These are phyloP conservation scores for Disparrhopalites patrizii DNA, from an alignment of 2,888 invertebrate genomes.

Conservation along the genomic window DNA sequence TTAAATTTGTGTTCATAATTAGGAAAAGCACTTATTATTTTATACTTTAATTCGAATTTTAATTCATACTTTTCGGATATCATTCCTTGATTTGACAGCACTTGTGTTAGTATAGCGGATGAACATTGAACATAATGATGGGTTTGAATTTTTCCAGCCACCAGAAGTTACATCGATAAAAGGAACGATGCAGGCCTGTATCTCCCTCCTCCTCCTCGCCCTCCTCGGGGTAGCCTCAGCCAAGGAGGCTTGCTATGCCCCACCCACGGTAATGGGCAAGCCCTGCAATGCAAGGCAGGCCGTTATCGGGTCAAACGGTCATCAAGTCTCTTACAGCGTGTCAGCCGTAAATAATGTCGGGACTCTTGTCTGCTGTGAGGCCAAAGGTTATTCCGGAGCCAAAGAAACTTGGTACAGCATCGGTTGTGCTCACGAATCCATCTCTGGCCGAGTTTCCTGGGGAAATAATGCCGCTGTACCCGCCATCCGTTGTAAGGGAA, in stretches of 20 bases:
- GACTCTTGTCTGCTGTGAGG: neutral
- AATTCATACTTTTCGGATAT: too few relatives aligned
- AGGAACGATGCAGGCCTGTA: too few relatives aligned
- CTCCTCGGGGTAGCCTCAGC: too few relatives aligned
- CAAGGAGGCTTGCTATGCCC: neutral
- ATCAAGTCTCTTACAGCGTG: neutral
- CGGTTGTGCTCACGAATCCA: neutral
- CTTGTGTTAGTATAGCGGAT: too few relatives aligned
- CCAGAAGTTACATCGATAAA: too few relatives aligned
- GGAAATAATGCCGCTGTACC: neutral
- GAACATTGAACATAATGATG: too few relatives aligned
- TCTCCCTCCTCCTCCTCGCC: too few relatives aligned
- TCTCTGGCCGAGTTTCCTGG: neutral
- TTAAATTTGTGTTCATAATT: too few relatives aligned
- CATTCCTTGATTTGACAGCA: too few relatives aligned
- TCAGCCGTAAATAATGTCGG: neutral
- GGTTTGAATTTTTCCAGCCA: too few relatives aligned
- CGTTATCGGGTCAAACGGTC: neutral
- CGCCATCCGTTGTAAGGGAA: neutral
- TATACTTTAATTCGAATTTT: too few relatives aligned
- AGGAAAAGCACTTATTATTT: too few relatives aligned
- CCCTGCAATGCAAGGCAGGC: neutral
- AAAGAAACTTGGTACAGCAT: neutral
- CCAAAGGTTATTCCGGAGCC: neutral
- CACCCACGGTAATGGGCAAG: neutral